These are phyloP conservation scores for Vespertilio murinus DNA, from an alignment of 2,797 vertebrate species.

Conservation along the genomic window DNA sequence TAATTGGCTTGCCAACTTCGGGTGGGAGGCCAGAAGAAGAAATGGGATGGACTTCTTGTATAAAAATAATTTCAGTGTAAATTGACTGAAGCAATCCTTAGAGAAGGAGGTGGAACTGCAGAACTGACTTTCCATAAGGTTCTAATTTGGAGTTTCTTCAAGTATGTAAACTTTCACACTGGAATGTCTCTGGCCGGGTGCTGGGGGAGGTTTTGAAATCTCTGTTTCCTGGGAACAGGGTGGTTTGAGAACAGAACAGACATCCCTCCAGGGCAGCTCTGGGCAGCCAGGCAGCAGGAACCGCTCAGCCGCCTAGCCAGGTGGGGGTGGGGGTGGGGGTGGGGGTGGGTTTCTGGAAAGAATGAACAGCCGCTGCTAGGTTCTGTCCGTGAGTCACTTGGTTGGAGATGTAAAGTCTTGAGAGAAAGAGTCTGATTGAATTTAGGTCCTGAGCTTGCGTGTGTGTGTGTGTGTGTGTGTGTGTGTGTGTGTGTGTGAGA, in stretches of 20 bases:
- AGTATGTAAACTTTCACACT: not conserved
- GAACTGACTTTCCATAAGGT: not conserved
- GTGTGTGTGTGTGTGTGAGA: too few relatives aligned
- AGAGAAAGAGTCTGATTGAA: not conserved
- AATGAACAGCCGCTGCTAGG: not conserved
- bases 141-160: conserved; percentile 31
- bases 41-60: not conserved
- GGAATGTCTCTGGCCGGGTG: not conserved
- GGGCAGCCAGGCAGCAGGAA: not conserved
- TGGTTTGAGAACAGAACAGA: conserved; percentile 54
- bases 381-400: not conserved
- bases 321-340: not conserved
- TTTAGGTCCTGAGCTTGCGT: not conserved
- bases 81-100: not conserved
- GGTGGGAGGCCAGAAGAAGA: not conserved
- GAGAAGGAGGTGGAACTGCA: not conserved
- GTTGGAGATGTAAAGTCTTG: not conserved
- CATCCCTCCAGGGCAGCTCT: not conserved
- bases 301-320: not conserved
- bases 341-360: not conserved
- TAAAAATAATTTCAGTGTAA: not conserved
- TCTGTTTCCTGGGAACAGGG: conserved; percentile 43
- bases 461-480: not conserved
- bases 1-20: conserved; percentile 5
- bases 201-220: conserved; percentile 40